Evolutionary conservation across 37 sponge, comb jelly and placozoan species (phyloP), one percentile per base, ranked within the genome.

Genomic region (Tethya wilhelma): DNA sequence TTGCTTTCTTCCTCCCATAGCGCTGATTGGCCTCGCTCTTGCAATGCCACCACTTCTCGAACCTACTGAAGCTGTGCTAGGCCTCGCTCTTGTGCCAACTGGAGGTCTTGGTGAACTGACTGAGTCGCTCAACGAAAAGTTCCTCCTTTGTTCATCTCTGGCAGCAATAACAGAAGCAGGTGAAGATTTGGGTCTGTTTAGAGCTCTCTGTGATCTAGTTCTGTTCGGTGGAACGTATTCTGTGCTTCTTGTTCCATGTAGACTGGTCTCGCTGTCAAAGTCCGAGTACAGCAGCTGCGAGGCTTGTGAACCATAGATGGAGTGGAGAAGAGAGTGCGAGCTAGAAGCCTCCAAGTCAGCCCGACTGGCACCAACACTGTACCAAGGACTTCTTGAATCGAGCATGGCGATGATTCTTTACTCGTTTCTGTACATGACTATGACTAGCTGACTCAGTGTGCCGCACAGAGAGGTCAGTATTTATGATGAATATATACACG

Each of bases 231-330:
- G 23, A 25, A 33, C 26, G 43, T 7, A 22, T 12, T 79, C 56
- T n/a, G n/a, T n/a, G 40, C 58, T 69, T 0, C 25, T 25, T n/a
- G n/a, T n/a, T n/a, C 56, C 67, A 2, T 25, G 28, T 32, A 71
- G 45, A 22, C 73, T 40, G 17, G 59, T 20, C 37, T 68, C 66
- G 31, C 71, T 69, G 58, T 49, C 79, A 25, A 30, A 29, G 40
- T 64, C 74, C 32, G 75, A 68, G 56, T 81, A 74, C 22, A 29
- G 71, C 4, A 87, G 46, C 60, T 80, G 81, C 9, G 87, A 87
- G 3, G 59, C 70, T 67, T 91, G 92, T 0, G 92, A 86, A 9
- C 92, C 92, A 39, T 91, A 91, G 58, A 91, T 91, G 43, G 92
- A 86, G 31, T 86, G 87, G 7, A 86, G 79, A 2, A 86, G 67